phyloP scores from a whole-genome alignment of 2,113 vertebrate species.

The Oryzias melastigma region DNA sequence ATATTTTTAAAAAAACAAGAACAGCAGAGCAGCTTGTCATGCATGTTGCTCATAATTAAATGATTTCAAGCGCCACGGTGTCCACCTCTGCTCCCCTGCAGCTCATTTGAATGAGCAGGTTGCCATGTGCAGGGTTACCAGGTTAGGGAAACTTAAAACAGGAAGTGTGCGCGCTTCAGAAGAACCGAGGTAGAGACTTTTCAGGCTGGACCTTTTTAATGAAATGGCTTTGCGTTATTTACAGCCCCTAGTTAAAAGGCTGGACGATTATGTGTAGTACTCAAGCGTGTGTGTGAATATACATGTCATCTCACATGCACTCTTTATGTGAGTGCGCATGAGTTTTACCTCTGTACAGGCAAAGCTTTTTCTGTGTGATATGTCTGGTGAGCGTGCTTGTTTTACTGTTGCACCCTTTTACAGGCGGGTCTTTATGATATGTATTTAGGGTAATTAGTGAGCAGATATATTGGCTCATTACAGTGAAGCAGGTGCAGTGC shows the following conservation, averaged over 20 bases:
- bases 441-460: conserved; percentile 82
- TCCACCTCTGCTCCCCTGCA: conserved; percentile 31
- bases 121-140: conserved; percentile 61
- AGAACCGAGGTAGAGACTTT: conserved; percentile 46
- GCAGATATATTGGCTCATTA: conserved; percentile 86
- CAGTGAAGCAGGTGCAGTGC: conserved; percentile 78
- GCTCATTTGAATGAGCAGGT: conserved; percentile 48
- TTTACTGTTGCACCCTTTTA: conserved; percentile 73
- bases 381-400: conserved; percentile 44
- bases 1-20: background rate
- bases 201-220: conserved; percentile 66
- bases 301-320: conserved; percentile 5
- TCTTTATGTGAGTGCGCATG: conserved; percentile 3
- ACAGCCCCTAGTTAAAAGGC: conserved; percentile 67
- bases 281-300: conserved; percentile 5
- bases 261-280: conserved; percentile 44
- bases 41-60: background rate
- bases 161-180: conserved; percentile 60
- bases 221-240: conserved; percentile 72
- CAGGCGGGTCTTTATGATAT: conserved; percentile 79
- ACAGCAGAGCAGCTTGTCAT: background rate
- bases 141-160: conserved; percentile 56
- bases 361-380: conserved; percentile 54
- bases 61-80: conserved; percentile 38
- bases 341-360: conserved; percentile 25